Evolutionary conservation across 2,797 vertebrate species (phyloP), one percentile per base, ranked within the genome.

Genomic region (Fundulus diaphanus): DNA sequence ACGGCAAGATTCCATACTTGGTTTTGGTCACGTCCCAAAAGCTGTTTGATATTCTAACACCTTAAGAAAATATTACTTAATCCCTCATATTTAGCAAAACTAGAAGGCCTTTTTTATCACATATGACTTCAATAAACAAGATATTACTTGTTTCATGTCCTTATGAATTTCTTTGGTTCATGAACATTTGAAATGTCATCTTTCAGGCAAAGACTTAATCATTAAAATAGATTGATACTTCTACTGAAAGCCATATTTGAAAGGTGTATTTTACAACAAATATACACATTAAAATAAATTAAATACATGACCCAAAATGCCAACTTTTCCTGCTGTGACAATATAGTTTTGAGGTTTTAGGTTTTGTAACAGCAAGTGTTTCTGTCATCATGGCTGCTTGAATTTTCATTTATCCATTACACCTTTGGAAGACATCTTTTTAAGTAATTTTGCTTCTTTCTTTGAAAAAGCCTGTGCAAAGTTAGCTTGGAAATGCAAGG

Each of bases 351-450:
- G 18, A 33, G 42, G 31, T 68, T n/a, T 37, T 29, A 20, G n/a
- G 7, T 61, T 20, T 56, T 40, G 56, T 13, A 42, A 71, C 27
- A n/a, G 31, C 46, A 22, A 15, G 51, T 49, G 27, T 42, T 3
- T n/a, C 24, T 46, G 48, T 65, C 6, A 54, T 42, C 65, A 49
- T 66, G 16, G 18, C 74, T 66, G 59, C 65, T 56, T 77, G 33
- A 66, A 65, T 27, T 49, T 31, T 70, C 46, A 11, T 24, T 35
- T 56, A 13, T 40, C 11, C 9, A n/a, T 66, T 7, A 44, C 44
- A 44, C 68, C 44, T 70, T 61, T 5, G 61, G 51, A 48, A 57
- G 63, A 70, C 15, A 16, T 72, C n/a, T n/a, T n/a, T 22, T 72
- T 48, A 72, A 77, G 27, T 42, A 40, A 68, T 33, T 12, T 51